Evolutionary conservation across 1,140 invertebrate genomes (phyloP).

Genomic region (Zaprionus davidi): DNA sequence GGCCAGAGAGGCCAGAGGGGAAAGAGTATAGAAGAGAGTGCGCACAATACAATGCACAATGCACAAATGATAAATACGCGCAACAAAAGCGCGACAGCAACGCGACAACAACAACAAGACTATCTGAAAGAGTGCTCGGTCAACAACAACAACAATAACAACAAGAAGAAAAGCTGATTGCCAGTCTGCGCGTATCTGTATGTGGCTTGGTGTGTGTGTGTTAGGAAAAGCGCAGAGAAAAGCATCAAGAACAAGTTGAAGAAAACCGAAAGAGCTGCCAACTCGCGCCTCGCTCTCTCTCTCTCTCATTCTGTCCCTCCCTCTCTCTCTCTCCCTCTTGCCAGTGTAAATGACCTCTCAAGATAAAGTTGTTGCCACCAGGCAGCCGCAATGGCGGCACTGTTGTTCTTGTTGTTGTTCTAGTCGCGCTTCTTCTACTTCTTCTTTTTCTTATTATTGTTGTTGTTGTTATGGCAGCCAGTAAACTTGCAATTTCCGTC

Average conservation of each 20-base stretch:
- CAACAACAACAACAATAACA: constrained; percentile 23
- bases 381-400: constrained; percentile 56
- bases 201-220: constrained; percentile 21
- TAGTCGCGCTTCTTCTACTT: constrained; percentile 17
- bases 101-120: constrained; percentile 30
- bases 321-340: constrained; percentile 33
- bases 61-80: constrained; percentile 67
- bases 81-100: constrained; percentile 43
- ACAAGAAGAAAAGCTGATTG: constrained; percentile 59
- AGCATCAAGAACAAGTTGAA: constrained; percentile 67
- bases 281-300: constrained; percentile 27
- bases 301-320: constrained; percentile 24
- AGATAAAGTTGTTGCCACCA: constrained; percentile 77
- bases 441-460: constrained; percentile 11
- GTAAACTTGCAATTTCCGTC: constrained; percentile 66
- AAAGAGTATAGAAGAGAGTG: not conserved
- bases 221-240: constrained; percentile 56
- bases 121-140: constrained; percentile 35
- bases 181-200: constrained; percentile 29
- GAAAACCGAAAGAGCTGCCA: constrained; percentile 44
- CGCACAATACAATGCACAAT: constrained; percentile 40
- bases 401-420: constrained; percentile 28
- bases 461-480: constrained; percentile 30
- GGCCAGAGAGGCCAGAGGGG: not conserved
- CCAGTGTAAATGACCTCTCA: constrained; percentile 79